phyloP scores from a whole-genome alignment of 1,140 invertebrate genomes.

The Zaprionus inermis region DNA sequence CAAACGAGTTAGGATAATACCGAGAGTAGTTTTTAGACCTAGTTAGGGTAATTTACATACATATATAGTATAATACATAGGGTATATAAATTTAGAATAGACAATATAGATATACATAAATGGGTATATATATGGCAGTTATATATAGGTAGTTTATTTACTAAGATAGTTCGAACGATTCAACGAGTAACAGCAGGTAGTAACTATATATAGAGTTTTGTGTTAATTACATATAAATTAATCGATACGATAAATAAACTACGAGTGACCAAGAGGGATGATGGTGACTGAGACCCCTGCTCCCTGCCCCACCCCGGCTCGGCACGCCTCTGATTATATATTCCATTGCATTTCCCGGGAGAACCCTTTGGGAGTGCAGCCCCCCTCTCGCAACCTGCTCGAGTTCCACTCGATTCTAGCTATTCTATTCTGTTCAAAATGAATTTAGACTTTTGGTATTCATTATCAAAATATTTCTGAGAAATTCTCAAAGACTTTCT shows the following conservation, averaged over 20 bases:
- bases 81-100: background rate
- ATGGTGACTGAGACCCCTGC: background rate
- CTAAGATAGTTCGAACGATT: background rate
- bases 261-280: background rate
- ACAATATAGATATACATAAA: conserved; percentile 1
- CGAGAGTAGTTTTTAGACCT: background rate
- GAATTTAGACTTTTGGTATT: background rate
- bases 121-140: background rate
- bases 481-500: background rate
- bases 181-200: background rate
- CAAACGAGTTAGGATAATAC: background rate
- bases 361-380: background rate
- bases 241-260: background rate
- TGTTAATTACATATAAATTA: background rate
- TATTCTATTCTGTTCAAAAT: background rate
- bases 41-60: background rate
- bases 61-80: background rate
- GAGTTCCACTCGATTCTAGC: background rate
- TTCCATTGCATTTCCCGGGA: background rate
- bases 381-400: no score
- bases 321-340: background rate
- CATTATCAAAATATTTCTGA: background rate
- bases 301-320: no score
- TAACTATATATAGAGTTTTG: background rate
- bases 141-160: background rate